Conservation (phyloP, 2,797 vertebrate genomes). For the Argya squamiceps region DNA sequence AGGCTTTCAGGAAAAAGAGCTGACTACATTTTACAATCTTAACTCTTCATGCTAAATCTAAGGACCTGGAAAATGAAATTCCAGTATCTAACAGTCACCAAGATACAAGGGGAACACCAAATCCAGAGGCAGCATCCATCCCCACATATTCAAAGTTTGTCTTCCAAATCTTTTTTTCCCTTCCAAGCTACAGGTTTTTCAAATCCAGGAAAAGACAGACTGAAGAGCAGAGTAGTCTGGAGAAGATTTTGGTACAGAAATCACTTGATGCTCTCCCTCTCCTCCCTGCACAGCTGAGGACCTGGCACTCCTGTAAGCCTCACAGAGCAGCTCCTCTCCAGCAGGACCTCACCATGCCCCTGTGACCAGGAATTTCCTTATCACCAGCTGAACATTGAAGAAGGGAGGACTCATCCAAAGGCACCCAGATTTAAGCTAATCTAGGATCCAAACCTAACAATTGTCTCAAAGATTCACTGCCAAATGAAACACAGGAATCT, state of each 20-base stretch:
- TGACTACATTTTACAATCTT: background rate
- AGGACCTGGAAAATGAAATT: background rate
- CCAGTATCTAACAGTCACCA: background rate
- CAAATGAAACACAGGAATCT: background rate
- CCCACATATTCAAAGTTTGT: background rate
- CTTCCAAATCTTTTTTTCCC: background rate
- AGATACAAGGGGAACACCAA: background rate
- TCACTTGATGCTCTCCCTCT: background rate
- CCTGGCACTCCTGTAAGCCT: background rate
- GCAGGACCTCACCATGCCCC: accelerated
- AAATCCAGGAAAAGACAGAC: background rate
- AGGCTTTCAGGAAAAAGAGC: background rate
- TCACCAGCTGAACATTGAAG: background rate
- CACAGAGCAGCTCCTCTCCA: background rate
- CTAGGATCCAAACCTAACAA: background rate
- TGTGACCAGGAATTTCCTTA: background rate
- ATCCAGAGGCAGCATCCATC: background rate
- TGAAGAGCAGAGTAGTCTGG: background rate
- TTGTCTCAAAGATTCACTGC: background rate
- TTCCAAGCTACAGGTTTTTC: background rate
- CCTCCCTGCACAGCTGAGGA: background rate
- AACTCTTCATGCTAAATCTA: background rate
- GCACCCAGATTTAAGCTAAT: background rate
- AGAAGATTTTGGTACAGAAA: background rate
- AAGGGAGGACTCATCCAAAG: background rate